Evolutionary conservation across 2,797 vertebrate species (phyloP), one percentile per base, ranked within the genome.

Genomic region (Cirrhinus molitorella): DNA sequence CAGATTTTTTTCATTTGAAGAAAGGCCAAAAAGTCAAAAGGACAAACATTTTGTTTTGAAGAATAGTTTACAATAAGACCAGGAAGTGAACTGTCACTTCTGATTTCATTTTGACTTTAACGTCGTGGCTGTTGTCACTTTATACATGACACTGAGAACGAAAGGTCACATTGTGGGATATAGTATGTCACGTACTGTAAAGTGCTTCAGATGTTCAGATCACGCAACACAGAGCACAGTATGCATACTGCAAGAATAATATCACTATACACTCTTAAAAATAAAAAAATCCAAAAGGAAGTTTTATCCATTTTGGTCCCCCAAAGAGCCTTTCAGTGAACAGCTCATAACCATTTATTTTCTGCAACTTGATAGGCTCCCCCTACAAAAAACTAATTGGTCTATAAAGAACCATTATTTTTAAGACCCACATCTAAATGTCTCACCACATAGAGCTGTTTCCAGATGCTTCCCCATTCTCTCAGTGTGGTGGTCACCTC

Each of bases 401-500:
- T 34, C 31, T 34, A 34, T 34, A 43, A 43, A 43, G 40, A 2
- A 43, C 40, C 40, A 9, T 43, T 43, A 1, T 43, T 43, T 37
- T 11, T 43, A 43, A 43, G 8, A 43, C 47, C 19, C 28, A 53
- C n/a, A 25, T 34, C 31, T 65, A 17, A 55, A 5, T 6, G 0
- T 47, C 70, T 47, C 94, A 99, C 98, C 97, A 97, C 95, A 86
- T 96, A 99, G 21, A 99, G 95, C 85, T 98, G 97, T 84, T 98
- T 99, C 98, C 98, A 99, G 89, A 99, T 99, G 92, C 92, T 97
- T 13, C 96, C 97, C 98, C 98, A 99, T 89, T 99, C 98, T 87
- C 98, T 96, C 74, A 99, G 91, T 0, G 98, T 99, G 1, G 95
- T 96, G 79, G 98, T 98, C 89, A 99, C 97, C 93, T 99, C 98